A percentile compares a stretch with the other conserved stretches of the same genome.
Evolutionary conservation across 2,797 vertebrate species (phyloP).

Genomic region (Eleutherodactylus coqui): DNA sequence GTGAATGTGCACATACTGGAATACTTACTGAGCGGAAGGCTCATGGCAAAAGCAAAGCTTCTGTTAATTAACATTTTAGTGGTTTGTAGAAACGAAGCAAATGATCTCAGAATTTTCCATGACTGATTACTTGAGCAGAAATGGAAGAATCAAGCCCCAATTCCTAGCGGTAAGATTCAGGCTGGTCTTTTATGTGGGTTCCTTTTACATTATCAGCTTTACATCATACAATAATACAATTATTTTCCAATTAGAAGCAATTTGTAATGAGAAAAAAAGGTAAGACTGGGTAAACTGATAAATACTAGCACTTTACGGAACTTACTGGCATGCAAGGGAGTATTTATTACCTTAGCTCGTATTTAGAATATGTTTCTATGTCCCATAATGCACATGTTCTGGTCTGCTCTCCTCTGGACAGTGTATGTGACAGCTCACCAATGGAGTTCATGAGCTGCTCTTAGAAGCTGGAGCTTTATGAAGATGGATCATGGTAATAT

Average conservation of each 20-base stretch:
- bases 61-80: conserved; percentile 62
- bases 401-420: neutral
- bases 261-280: neutral
- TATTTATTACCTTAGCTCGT: neutral
- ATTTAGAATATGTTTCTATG: neutral
- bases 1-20: conserved; percentile 35
- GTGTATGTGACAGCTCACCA: neutral
- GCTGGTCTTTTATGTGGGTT: conserved; percentile 24
- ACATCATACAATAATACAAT: conserved; percentile 36
- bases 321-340: neutral
- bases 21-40: conserved; percentile 49
- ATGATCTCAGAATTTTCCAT: conserved; percentile 58
- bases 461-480: neutral
- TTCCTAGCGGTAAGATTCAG: neutral
- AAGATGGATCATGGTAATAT: neutral
- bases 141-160: conserved; percentile 9
- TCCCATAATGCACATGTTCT: neutral
- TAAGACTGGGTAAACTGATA: neutral
- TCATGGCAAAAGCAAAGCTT: conserved; percentile 52
- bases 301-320: neutral
- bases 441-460: neutral
- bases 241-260: conserved; percentile 26
- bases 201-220: conserved; percentile 32
- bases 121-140: conserved; percentile 38
- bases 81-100: conserved; percentile 48